These are phyloP conservation scores for Sebastes schlegelii DNA, from an alignment of 2,113 vertebrate genomes.

Conservation along the genomic window DNA sequence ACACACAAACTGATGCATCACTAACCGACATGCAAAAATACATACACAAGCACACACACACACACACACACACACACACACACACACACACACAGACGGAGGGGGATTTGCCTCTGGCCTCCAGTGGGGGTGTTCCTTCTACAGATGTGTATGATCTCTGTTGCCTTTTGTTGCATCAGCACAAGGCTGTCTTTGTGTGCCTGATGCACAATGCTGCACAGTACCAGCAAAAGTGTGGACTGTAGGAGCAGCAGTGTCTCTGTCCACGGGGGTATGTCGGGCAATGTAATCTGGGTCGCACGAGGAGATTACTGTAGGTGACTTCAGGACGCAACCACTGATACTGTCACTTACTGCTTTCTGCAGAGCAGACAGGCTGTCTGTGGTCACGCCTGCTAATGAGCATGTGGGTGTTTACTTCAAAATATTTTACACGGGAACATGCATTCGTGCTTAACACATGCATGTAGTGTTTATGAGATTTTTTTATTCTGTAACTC, in stretches of 20 bases:
- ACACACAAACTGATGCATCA: conserved; percentile 4
- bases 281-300: conserved; percentile 66
- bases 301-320: conserved; percentile 58
- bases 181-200: conserved; percentile 74
- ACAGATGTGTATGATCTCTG: conserved; percentile 79
- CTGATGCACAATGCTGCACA: conserved; percentile 44
- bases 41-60: conserved; percentile 18
- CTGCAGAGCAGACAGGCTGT: conserved; percentile 1
- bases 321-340: conserved; percentile 23
- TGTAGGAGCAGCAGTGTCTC: conserved; percentile 47
- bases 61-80: conserved; percentile 5
- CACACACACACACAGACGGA: conserved; percentile 19
- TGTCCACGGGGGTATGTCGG: conserved; percentile 35
- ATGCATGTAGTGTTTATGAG: neutral
- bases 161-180: conserved; percentile 83
- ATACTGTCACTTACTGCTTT: conserved; percentile 24
- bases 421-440: neutral
- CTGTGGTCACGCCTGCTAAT: conserved; percentile 8
- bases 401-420: neutral
- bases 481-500: neutral
- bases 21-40: conserved; percentile 22
- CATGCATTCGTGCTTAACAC: neutral
- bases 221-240: conserved; percentile 45
- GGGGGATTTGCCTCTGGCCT: conserved; percentile 61
- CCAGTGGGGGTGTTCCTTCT: conserved; percentile 63